Evolutionary conservation across 2,113 vertebrate species (phyloP).

Genomic region (Fulica atra): DNA sequence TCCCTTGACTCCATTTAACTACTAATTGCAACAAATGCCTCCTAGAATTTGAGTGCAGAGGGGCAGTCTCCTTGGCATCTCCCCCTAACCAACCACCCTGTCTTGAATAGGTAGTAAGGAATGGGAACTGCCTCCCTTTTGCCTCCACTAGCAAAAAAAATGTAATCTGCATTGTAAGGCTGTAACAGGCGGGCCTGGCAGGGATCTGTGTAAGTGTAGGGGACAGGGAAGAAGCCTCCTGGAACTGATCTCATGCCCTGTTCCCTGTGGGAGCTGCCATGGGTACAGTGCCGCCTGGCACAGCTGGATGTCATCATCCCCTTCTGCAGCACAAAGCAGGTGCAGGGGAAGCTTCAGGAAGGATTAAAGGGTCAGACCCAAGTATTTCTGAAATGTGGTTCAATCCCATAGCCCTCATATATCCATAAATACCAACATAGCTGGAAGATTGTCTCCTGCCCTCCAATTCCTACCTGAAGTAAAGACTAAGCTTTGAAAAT

Average conservation of each 20-base stretch:
- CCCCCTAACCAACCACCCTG: accelerated
- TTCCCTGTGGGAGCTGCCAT: background rate
- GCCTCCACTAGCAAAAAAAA: background rate
- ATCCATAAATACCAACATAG: background rate
- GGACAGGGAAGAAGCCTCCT: background rate
- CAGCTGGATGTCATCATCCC: background rate
- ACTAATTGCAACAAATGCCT: background rate
- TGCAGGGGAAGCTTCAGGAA: background rate
- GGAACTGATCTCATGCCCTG: background rate
- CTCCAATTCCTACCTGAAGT: background rate
- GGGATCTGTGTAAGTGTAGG: background rate
- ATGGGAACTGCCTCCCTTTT: background rate
- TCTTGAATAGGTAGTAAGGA: background rate
- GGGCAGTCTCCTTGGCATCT: background rate
- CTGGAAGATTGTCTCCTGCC: background rate
- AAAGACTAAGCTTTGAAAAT: background rate
- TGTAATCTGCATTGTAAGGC: background rate
- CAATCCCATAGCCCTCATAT: background rate
- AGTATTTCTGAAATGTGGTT: background rate
- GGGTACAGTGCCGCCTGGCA: background rate
- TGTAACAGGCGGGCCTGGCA: background rate
- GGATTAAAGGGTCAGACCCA: background rate
- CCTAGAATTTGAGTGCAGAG: background rate
- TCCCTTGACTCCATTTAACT: background rate
- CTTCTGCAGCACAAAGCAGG: background rate